Base-by-base conservation (phyloP, 2,797 vertebrate species). In the Siniperca undulata region DNA sequence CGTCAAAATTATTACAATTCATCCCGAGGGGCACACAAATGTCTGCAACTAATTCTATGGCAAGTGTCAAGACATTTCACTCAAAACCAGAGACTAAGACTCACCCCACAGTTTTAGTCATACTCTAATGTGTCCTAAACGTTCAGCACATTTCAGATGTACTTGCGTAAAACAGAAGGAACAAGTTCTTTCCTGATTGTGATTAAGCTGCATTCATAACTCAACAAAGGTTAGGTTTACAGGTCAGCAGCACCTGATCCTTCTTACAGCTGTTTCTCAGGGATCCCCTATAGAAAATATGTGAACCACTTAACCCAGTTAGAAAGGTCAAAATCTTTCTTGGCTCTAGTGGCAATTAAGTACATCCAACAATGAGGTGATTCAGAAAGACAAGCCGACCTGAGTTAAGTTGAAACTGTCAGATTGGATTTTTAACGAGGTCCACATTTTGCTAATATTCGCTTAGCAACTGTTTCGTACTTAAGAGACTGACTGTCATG, bases 261-360 rank as follows among this genome's bases (percentile, higher is more conserved):
- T 72, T 24, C 58, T 84, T 77, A 80, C 81, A 82, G 85, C 78
- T 83, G 78, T 78, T 90, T 72, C 81, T 74, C 80, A 50, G 67
- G 46, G 77, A 82, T 78, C 77, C 73, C 84, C 82, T 36, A 30
- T 86, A 78, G 86, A 40, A 92, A 93, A 85, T 81, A 88, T 88
- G 84, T 87, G 77, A 92, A 81, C 69, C 77, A 74, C 88, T 93
- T 92, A 89, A 90, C 93, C 91, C 78, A 24, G 34, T 71, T 82
- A 46, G 44, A 72, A 74, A 87, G 93, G 91, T 90, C 86, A 85
- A 77, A 79, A 62, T 69, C 50, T 40, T 85, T 85, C 80, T 72
- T 27, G 11, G 76, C 73, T 81, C 53, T 70, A 68, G 68, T 77
- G 84, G 82, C 80, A 90, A 91, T 90, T 90, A 90, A 73, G 62